A percentile compares a stretch with the other conserved stretches of the same genome.
phyloP scores from a whole-genome alignment of 2,888 invertebrate genomes.

The Himalopsyche kuldschensis region DNA sequence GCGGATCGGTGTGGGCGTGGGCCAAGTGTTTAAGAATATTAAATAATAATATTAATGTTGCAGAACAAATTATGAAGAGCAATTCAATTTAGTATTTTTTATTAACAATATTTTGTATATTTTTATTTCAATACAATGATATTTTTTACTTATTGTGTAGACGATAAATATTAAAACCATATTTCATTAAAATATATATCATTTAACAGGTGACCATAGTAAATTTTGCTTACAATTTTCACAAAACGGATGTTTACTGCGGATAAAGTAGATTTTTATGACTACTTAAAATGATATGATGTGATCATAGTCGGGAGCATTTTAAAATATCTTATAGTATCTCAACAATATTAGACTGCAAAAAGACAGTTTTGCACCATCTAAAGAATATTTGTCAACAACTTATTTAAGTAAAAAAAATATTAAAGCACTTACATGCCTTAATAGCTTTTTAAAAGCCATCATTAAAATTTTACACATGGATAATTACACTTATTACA shows the following conservation, averaged over 20 bases:
- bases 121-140: not conserved
- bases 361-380: not conserved
- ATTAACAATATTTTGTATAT: not conserved
- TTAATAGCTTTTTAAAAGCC: not conserved
- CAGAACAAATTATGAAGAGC: too few species aligned
- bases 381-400: not conserved
- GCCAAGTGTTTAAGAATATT: too few species aligned
- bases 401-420: not conserved
- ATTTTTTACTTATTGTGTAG: not conserved
- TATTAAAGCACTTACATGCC: not conserved
- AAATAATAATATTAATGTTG: too few species aligned
- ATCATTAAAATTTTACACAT: not conserved
- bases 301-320: constrained; percentile 36
- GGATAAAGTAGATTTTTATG: constrained; percentile 25
- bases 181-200: not conserved
- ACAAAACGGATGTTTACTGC: not conserved
- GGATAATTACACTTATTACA: not conserved
- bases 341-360: constrained; percentile 20
- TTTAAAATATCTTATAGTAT: constrained; percentile 23
- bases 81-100: too few species aligned
- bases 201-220: not conserved
- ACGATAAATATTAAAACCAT: not conserved
- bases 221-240: constrained; percentile 3
- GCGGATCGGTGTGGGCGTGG: too few species aligned
- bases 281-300: constrained; percentile 41